Percentiles rank a stretch among this genome's conserved stretches.
phyloP scores from a whole-genome alignment of 2,113 vertebrate species.

The Vicugna pacos region DNA sequence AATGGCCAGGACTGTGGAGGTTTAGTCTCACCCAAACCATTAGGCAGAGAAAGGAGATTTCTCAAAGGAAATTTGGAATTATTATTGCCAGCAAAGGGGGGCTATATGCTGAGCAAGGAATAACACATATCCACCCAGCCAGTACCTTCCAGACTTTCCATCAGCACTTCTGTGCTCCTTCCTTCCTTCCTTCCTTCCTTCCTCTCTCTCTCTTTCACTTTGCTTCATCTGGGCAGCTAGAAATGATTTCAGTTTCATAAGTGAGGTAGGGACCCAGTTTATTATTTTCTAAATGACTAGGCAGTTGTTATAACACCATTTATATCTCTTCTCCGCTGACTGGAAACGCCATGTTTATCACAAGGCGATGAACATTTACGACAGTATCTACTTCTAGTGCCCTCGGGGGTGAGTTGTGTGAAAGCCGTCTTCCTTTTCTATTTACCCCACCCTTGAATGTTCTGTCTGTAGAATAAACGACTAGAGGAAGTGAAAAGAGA shows the following conservation, averaged over 20 bases:
- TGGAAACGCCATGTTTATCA: neutral
- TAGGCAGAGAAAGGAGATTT: neutral
- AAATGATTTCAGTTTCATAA: neutral
- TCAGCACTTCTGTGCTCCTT: neutral
- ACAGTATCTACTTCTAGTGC: neutral
- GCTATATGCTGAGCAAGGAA: neutral
- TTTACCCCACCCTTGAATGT: neutral
- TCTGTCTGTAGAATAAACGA: slow-evolving; percentile 85
- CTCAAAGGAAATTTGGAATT: neutral
- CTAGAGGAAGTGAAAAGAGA: slow-evolving; percentile 88
- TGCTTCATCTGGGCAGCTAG: neutral
- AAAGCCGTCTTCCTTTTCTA: neutral
- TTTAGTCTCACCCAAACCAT: neutral
- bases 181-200: neutral
- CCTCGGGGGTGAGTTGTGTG: neutral
- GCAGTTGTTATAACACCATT: neutral
- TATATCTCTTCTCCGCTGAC: neutral
- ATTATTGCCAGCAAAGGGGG: neutral
- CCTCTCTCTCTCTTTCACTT: neutral
- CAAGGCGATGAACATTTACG: fast-evolving
- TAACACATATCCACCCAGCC: no score
- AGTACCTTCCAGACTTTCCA: neutral
- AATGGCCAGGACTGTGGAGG: neutral
- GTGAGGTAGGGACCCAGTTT: neutral
- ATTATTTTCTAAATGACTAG: neutral